Evolutionary conservation across 2,888 invertebrate genomes (phyloP).

Genomic region (Scrobipalpa costella): DNA sequence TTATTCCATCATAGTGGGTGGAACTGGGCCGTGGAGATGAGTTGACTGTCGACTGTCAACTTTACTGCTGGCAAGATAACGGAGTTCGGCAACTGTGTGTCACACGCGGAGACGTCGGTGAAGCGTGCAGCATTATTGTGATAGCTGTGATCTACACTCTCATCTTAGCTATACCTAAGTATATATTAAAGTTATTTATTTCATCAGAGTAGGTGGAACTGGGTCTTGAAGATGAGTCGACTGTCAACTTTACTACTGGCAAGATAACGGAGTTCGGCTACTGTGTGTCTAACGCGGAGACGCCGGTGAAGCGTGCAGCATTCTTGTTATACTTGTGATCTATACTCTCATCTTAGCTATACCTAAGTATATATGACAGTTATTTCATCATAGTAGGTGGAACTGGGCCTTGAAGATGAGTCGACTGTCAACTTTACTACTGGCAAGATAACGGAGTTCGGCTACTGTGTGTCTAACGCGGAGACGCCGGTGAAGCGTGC

Average conservation of each 20-base stretch:
- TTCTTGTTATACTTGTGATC: not conserved
- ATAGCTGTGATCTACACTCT: not conserved
- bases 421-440: no score
- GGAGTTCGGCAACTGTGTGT: slow-evolving; percentile 1
- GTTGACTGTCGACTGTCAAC: no score
- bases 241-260: no score
- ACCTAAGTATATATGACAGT: no score
- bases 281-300: not conserved
- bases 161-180: not conserved
- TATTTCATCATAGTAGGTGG: not conserved
- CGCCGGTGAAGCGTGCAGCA: slow-evolving; percentile 3
- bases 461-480: not conserved
- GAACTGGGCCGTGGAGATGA: not conserved
- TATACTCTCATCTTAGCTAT: not conserved
- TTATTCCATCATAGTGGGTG: not conserved
- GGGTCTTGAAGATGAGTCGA: not conserved
- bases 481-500: not conserved
- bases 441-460: not conserved
- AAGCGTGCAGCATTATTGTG: slow-evolving; percentile 4
- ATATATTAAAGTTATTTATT: no score
- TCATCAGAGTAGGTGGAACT: not conserved
- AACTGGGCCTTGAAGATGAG: not conserved
- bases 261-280: slow-evolving; percentile 4
- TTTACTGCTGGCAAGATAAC: slow-evolving; percentile 1
- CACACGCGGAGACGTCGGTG: not conserved